Percentiles rank a stretch among this genome's conserved stretches.
Evolutionary conservation across 2,113 vertebrate species (phyloP).

Genomic region (Anoplopoma fimbria): DNA sequence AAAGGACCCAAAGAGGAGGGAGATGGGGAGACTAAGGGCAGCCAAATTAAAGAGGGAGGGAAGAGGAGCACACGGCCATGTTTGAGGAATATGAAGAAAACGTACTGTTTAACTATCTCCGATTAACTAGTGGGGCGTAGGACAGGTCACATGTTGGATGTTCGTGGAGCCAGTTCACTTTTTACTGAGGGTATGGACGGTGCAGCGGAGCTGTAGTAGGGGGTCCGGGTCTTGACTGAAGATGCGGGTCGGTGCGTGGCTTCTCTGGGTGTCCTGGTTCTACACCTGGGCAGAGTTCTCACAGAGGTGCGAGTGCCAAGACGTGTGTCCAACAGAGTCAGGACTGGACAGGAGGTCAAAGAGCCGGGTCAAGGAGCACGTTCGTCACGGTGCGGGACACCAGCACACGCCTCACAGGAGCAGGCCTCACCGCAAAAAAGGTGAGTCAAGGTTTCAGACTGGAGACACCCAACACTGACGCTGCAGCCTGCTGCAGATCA

Average conservation of each 20-base stretch:
- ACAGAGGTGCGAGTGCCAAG: conserved; percentile 75
- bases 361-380: conserved; percentile 67
- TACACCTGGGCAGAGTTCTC: conserved; percentile 74
- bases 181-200: conserved; percentile 32
- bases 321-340: conserved; percentile 64
- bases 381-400: conserved; percentile 59
- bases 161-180: conserved; percentile 16
- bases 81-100: conserved; percentile 70
- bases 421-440: conserved; percentile 77
- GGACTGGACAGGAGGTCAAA: conserved; percentile 56
- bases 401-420: conserved; percentile 63
- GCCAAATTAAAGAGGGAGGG: conserved; percentile 73
- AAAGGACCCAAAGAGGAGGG: conserved; percentile 74
- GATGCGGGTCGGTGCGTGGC: conserved; percentile 81
- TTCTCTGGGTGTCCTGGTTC: conserved; percentile 74
- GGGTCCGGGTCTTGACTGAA: conserved; percentile 41
- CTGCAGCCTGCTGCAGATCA: conserved; percentile 14
- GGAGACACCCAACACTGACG: not conserved
- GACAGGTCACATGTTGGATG: conserved; percentile 59
- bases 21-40: conserved; percentile 61
- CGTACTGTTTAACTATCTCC: conserved; percentile 79
- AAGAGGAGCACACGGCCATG: conserved; percentile 77
- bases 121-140: conserved; percentile 70
- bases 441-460: conserved; percentile 58
- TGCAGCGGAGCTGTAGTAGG: conserved; percentile 10